Evolutionary conservation across 37 sponge, comb jelly and placozoan species (phyloP).

Genomic region (Crambe crambe): DNA sequence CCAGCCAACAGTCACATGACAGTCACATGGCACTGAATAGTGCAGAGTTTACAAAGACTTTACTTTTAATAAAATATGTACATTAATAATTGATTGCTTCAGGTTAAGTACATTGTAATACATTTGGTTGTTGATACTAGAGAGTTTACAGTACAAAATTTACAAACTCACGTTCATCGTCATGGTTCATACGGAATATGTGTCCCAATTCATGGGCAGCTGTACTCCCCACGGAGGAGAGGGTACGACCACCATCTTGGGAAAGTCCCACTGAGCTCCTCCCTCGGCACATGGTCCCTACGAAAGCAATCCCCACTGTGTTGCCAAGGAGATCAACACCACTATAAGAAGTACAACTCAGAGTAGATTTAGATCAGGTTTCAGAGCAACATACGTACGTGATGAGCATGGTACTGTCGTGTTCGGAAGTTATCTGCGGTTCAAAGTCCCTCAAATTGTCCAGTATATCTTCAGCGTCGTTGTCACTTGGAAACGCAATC

Average conservation of each 20-base stretch:
- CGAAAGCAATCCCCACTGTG: slow-evolving; percentile 67
- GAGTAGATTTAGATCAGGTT: too few species aligned
- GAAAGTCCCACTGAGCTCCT: slow-evolving; percentile 32
- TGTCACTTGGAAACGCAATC: slow-evolving; percentile 31
- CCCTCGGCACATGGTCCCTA: slow-evolving; percentile 65
- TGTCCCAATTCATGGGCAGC: slow-evolving; percentile 90
- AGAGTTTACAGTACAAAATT: too few species aligned
- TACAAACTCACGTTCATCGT: slow-evolving; percentile 1
- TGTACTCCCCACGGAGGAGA: slow-evolving; percentile 14
- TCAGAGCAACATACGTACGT: slow-evolving; percentile 43
- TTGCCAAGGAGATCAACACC: slow-evolving; percentile 45
- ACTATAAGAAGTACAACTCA: slow-evolving; percentile 20
- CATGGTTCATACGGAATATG: slow-evolving; percentile 71
- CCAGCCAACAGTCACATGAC: too few species aligned
- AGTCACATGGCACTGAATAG: too few species aligned
- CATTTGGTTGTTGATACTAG: too few species aligned
- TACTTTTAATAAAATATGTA: too few species aligned
- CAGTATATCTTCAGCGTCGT: slow-evolving; percentile 26
- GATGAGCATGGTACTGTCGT: slow-evolving; percentile 56
- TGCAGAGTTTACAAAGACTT: too few species aligned
- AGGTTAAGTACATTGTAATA: too few species aligned
- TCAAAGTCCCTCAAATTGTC: slow-evolving; percentile 26
- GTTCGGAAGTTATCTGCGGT: neutral
- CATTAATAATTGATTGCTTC: too few species aligned
- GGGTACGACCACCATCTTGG: slow-evolving; percentile 25